phyloP scores from a whole-genome alignment of 35 echinoderm and acorn worm species.

The Patiria miniata region DNA sequence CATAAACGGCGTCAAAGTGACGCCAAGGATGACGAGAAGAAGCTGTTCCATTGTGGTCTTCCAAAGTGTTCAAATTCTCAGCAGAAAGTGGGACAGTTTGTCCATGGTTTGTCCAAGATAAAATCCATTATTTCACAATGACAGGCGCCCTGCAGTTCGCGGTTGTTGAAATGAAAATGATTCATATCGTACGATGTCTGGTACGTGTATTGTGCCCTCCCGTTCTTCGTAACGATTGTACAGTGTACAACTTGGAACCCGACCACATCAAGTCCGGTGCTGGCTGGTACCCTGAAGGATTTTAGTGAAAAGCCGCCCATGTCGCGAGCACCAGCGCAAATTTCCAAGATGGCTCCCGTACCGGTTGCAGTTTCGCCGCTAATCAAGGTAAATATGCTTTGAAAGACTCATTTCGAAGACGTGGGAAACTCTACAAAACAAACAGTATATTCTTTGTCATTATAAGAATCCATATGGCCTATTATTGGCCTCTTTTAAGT shows the following conservation, averaged over 20 bases:
- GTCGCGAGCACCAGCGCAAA: not conserved
- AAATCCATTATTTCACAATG: not conserved
- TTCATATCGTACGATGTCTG: not conserved
- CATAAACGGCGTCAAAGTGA: not conserved
- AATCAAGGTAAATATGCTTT: constrained; percentile 2
- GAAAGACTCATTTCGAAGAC: not conserved
- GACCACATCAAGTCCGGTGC: not conserved
- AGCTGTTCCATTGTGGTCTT: not conserved
- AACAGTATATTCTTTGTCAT: not conserved
- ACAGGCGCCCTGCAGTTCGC: not conserved
- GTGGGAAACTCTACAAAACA: not conserved
- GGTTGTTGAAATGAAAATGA: not conserved
- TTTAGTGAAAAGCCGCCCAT: not conserved
- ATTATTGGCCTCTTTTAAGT: not conserved
- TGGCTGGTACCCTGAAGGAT: not conserved
- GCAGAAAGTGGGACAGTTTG: not conserved
- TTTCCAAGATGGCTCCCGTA: constrained; percentile 4
- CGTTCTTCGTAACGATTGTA: not conserved
- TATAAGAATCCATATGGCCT: not conserved
- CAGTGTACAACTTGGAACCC: not conserved
- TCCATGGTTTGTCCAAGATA: not conserved
- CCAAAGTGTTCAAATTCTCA: not conserved
- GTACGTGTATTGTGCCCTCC: not conserved
- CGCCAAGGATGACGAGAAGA: not conserved
- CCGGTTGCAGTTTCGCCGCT: constrained; percentile 1